Conservation (phyloP, 2,797 vertebrate genomes). For the Fratercula arctica region DNA sequence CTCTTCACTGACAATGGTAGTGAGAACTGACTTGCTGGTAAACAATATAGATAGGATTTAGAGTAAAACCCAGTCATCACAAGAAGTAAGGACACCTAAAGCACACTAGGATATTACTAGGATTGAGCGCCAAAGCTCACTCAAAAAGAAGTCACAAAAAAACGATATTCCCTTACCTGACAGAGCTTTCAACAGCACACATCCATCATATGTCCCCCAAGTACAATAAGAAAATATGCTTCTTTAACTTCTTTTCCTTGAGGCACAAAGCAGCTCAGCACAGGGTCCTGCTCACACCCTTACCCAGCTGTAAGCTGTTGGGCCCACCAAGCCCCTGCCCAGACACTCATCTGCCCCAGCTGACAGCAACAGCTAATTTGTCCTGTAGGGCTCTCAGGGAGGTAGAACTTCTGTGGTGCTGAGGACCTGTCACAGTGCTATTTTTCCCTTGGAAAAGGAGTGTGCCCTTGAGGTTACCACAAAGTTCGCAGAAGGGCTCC, state of each 20-base stretch:
- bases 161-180: neutral
- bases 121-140: neutral
- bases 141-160: neutral
- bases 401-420: neutral
- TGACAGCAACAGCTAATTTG: neutral
- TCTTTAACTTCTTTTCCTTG: neutral
- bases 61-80: neutral
- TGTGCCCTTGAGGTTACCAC: neutral
- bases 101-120: too few relatives aligned
- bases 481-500: neutral
- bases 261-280: neutral
- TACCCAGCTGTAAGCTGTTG: neutral
- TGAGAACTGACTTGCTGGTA: neutral
- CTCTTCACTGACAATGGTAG: neutral
- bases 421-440: rapidly evolving
- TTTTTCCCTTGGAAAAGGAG: neutral
- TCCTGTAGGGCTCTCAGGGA: neutral
- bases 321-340: neutral
- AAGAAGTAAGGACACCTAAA: neutral
- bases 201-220: too few relatives aligned
- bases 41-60: neutral
- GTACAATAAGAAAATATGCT: neutral
- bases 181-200: neutral
- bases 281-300: neutral
- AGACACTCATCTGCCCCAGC: neutral